Conservation (phyloP, 2,113 vertebrate species). For the Glaucidium brasilianum region DNA sequence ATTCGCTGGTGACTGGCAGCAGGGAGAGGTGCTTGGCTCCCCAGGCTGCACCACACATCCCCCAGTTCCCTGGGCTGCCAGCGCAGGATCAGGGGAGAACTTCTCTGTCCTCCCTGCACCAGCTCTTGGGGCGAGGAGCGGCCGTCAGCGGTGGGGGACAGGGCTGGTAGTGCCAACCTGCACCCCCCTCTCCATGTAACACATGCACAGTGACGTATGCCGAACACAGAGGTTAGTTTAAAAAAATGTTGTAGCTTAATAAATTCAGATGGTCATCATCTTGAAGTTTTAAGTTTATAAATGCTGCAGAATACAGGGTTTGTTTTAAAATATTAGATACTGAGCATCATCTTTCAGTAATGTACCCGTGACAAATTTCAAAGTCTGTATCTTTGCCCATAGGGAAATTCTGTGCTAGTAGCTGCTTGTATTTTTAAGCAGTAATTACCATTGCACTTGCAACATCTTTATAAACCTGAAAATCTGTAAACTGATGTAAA, state of each 20-base stretch:
- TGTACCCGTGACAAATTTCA: not conserved
- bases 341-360: not conserved
- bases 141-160: too few relatives aligned
- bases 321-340: not conserved
- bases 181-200: not conserved
- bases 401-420: not conserved
- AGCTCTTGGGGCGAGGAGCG: not conserved
- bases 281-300: not conserved
- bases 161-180: not conserved
- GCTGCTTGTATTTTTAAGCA: not conserved
- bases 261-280: not conserved
- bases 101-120: not conserved
- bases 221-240: not conserved
- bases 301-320: not conserved
- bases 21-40: not conserved
- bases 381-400: not conserved
- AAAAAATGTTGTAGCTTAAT: not conserved
- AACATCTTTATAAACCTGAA: not conserved
- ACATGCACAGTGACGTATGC: accelerated
- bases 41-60: not conserved
- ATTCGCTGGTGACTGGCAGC: not conserved
- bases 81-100: not conserved
- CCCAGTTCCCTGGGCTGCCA: not conserved
- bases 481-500: not conserved
- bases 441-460: not conserved